Conservation (phyloP, 2,888 invertebrate genomes). For the Tachina grossa region DNA sequence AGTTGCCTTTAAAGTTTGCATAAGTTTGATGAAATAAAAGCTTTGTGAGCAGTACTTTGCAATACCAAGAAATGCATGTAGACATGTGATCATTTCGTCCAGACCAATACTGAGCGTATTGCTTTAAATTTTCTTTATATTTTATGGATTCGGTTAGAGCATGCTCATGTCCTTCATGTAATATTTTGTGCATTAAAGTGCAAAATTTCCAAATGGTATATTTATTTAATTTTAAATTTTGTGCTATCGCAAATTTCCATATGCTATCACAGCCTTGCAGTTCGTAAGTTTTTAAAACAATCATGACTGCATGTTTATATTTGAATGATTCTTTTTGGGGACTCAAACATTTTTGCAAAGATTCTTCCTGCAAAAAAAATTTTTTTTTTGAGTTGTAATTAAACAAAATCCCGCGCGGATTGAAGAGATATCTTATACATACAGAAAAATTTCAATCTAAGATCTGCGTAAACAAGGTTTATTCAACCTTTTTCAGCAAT, state of each 20-base stretch:
- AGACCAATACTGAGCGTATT: slow-evolving; percentile 50
- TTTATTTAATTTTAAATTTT: slow-evolving; percentile 35
- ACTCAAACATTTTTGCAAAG: slow-evolving; percentile 59
- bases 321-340: slow-evolving; percentile 56
- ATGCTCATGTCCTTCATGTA: slow-evolving; percentile 56
- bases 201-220: slow-evolving; percentile 65
- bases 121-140: slow-evolving; percentile 19
- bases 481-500: no score
- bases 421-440: no score
- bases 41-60: slow-evolving; percentile 51
- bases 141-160: slow-evolving; percentile 23
- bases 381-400: not conserved
- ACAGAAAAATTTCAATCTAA: no score
- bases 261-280: slow-evolving; percentile 32
- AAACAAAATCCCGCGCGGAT: no score
- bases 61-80: slow-evolving; percentile 54
- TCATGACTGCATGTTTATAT: slow-evolving; percentile 22
- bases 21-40: slow-evolving; percentile 62
- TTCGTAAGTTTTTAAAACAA: slow-evolving; percentile 56
- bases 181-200: slow-evolving; percentile 54
- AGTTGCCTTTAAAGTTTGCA: slow-evolving; percentile 56
- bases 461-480: no score
- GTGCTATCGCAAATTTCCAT: slow-evolving; percentile 22
- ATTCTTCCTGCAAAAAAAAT: slow-evolving; percentile 53
- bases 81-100: slow-evolving; percentile 32